phyloP scores from a whole-genome alignment of 2,113 vertebrate genomes.

The Varanus salvator region DNA sequence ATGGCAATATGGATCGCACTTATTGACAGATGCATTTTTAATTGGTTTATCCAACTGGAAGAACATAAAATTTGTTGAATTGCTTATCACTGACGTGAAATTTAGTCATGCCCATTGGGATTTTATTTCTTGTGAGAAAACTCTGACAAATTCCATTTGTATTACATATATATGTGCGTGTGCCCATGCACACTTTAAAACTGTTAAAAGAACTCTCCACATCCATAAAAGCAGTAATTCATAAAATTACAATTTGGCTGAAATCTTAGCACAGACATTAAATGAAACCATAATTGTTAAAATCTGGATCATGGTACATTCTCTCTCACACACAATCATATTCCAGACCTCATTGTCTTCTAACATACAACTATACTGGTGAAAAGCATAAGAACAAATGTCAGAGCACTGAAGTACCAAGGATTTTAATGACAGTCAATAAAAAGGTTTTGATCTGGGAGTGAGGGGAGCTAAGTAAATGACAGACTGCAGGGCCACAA shows the following conservation, averaged over 20 bases:
- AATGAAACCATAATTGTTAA: neutral
- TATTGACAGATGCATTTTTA: neutral
- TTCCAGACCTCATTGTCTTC: too few species aligned
- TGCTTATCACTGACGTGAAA: neutral
- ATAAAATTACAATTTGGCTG: neutral
- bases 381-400: neutral
- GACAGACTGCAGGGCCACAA: neutral
- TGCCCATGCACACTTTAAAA: too few species aligned
- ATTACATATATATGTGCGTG: neutral
- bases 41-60: neutral
- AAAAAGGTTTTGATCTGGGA: neutral
- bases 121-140: neutral
- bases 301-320: neutral
- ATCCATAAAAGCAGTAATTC: neutral
- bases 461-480: neutral
- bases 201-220: neutral
- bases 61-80: neutral
- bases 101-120: neutral
- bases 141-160: neutral
- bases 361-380: neutral
- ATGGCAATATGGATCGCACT: neutral
- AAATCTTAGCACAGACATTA: neutral
- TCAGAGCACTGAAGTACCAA: neutral
- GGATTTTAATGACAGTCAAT: neutral
- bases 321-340: neutral